Evolutionary conservation across 2,888 invertebrate species (phyloP), one percentile per base, ranked within the genome.

Genomic region (Agrochola lychnidis): DNA sequence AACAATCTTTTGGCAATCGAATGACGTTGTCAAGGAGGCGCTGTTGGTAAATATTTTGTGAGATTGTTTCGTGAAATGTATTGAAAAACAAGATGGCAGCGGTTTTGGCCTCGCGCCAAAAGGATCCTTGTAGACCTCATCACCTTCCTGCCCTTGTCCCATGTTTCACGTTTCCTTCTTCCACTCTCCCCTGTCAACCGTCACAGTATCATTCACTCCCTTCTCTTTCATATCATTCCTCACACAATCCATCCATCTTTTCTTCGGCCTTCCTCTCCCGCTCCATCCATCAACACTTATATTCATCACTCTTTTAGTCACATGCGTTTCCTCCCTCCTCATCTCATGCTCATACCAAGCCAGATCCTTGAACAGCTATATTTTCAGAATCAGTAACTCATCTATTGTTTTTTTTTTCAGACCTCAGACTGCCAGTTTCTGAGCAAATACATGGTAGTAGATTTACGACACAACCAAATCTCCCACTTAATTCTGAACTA

Each of bases 391-490:
- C 14, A 25, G 1, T 71, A 25, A 71, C 6, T 53, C 6, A 5
- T 25, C 14, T 2, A 30, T 30, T 53, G 16, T 19, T 36, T 36
- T 19, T 9, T 45, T 45, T 87, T 86, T 0, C 88, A 88, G 88
- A 14, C n/a, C 3, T 2, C 22, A 1, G 67, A 82, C 0, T 42
- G 73, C 5, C 56, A 80, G 7, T 86, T 89, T 19, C 0, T 86
- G 0, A 73, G 67, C 30, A 0, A 22, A 0, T 45, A 76, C 1
- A 1, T 84, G 0, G 67, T 45, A 0, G 81, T 88, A 0, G 88
- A 92, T 25, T 62, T 93, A 3, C 79, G 87, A 0, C 63, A 90
- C 86, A 93, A 94, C 83, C 71, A 85, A n/a, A 93, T 94, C 0
- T 69, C 89, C 4, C 12, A 12, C 1, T 12, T 86, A 0, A 25